phyloP scores from a whole-genome alignment of 37 sponge, comb jelly and placozoan species.

The Cliona cf. orientalis region DNA sequence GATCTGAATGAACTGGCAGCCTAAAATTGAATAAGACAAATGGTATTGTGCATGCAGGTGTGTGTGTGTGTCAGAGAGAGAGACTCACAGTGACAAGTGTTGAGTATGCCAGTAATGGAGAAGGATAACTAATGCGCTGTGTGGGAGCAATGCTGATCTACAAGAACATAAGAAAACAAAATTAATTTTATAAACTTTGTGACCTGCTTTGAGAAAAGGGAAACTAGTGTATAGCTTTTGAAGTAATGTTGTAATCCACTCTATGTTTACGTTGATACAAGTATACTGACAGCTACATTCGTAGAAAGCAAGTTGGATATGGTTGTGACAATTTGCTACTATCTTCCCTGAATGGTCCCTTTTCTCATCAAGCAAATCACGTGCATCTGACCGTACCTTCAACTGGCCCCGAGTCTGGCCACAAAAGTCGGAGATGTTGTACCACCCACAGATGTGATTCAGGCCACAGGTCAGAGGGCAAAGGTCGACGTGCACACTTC shows the following conservation, averaged over 20 bases:
- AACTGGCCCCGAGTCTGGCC: constrained; percentile 72
- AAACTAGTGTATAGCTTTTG: no score
- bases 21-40: not conserved
- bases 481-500: constrained; percentile 79
- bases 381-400: no score
- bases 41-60: no score
- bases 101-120: not conserved
- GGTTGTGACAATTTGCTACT: no score
- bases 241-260: no score
- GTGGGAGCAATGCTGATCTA: constrained; percentile 39
- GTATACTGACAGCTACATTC: no score
- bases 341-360: not conserved
- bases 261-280: no score
- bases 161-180: not conserved
- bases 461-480: constrained; percentile 80
- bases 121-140: constrained; percentile 15
- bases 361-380: not conserved
- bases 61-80: no score
- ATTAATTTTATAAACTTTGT: no score
- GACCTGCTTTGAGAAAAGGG: no score
- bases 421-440: constrained; percentile 70
- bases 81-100: not conserved
- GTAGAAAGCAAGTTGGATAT: no score
- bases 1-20: not conserved
- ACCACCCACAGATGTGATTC: constrained; percentile 86